Evolutionary conservation across 1,140 invertebrate species (phyloP).

Genomic region (Bombus cullumanus): DNA sequence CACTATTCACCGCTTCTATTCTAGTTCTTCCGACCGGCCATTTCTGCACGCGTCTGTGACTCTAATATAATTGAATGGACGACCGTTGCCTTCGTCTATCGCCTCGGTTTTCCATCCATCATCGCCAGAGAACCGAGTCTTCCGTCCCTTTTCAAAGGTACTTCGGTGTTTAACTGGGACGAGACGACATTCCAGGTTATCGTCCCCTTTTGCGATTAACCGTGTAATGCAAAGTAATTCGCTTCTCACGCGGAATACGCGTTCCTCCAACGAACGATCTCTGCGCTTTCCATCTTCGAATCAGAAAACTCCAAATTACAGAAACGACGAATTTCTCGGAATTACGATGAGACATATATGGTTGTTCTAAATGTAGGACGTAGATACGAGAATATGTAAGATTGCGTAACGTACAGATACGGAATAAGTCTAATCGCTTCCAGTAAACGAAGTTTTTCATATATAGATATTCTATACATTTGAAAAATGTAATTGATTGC

Average conservation of each 20-base stretch:
- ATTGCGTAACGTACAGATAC: too few species aligned
- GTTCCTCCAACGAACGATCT: too few species aligned
- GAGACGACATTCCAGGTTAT: slow-evolving; percentile 7
- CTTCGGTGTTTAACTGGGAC: slow-evolving; percentile 19
- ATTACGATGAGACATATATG: too few species aligned
- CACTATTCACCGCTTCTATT: slow-evolving; percentile 58
- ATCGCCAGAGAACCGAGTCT: background rate
- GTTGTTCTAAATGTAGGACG: too few species aligned
- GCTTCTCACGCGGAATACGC: background rate
- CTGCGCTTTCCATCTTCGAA: too few species aligned
- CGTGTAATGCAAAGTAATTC: background rate
- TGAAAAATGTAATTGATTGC: too few species aligned
- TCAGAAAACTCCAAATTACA: too few species aligned
- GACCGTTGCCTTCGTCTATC: background rate
- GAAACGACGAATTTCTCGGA: too few species aligned
- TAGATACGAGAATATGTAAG: too few species aligned
- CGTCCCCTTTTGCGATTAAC: background rate
- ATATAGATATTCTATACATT: too few species aligned
- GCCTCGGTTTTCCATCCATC: background rate
- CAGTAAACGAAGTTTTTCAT: too few species aligned
- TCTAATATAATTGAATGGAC: slow-evolving; percentile 43
- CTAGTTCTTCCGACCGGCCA: slow-evolving; percentile 36
- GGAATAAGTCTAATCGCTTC: too few species aligned
- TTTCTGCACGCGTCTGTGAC: slow-evolving; percentile 27
- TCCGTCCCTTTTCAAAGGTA: slow-evolving; percentile 17